A percentile compares a stretch with the other conserved stretches of the same genome.
Conservation (phyloP, 64 coral and sea anemone species). For the Platygyra sinensis region DNA sequence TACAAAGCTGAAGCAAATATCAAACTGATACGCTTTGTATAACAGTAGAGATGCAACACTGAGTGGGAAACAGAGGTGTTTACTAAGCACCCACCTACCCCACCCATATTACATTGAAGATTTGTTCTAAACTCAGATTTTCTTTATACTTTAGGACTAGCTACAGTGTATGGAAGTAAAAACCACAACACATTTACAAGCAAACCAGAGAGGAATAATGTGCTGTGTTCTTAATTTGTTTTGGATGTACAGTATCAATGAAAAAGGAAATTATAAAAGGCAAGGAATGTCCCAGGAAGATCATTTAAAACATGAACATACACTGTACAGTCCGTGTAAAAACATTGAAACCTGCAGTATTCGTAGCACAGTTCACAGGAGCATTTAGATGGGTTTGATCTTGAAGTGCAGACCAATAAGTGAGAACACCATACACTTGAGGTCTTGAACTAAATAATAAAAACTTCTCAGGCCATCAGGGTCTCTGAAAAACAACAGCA, state of each 20-base stretch:
- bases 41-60: too few relatives aligned
- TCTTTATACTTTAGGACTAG: too few relatives aligned
- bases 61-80: too few relatives aligned
- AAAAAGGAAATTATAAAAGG: too few relatives aligned
- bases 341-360: not conserved
- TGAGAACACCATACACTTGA: conserved; percentile 97
- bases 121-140: too few relatives aligned
- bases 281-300: not conserved
- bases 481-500: conserved; percentile 64
- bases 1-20: too few relatives aligned
- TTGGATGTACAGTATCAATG: too few relatives aligned
- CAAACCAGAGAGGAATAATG: not conserved
- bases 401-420: conserved; percentile 97
- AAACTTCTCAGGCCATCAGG: conserved; percentile 95
- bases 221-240: not conserved
- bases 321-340: not conserved
- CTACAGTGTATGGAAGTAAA: too few relatives aligned
- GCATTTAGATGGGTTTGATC: conserved; percentile 92
- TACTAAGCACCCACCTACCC: too few relatives aligned
- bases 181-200: not conserved
- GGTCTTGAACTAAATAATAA: conserved; percentile 98
- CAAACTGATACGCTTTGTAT: too few relatives aligned
- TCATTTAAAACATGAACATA: not conserved
- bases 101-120: too few relatives aligned
- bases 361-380: not conserved